These are phyloP conservation scores for Philopedon plagiatum DNA, from an alignment of 2,888 invertebrate genomes.

Conservation along the genomic window DNA sequence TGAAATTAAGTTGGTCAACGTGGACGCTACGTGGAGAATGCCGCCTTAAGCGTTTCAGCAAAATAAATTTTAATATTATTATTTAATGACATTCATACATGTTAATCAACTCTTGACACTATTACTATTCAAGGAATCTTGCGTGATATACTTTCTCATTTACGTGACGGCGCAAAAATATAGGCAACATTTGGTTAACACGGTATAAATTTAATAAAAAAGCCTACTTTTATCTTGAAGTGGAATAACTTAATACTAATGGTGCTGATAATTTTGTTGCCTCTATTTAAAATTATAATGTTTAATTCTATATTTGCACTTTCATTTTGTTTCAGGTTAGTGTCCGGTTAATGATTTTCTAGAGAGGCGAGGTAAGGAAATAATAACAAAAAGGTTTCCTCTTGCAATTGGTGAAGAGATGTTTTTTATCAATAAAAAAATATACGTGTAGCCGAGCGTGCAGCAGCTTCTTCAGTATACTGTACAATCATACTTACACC, in stretches of 20 bases:
- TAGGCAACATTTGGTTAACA: slow-evolving; percentile 34
- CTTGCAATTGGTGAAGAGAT: too few species aligned
- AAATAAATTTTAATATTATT: not conserved
- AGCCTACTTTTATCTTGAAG: slow-evolving; percentile 26
- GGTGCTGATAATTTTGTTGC: slow-evolving; percentile 26
- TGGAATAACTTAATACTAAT: slow-evolving; percentile 36
- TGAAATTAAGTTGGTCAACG: too few species aligned
- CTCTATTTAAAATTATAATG: slow-evolving; percentile 19
- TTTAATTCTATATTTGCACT: not conserved
- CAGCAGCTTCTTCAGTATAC: too few species aligned
- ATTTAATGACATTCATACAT: slow-evolving; percentile 27
- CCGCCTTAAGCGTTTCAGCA: not conserved
- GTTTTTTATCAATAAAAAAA: too few species aligned
- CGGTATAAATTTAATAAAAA: slow-evolving; percentile 35
- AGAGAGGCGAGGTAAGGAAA: not conserved
- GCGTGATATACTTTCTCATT: slow-evolving; percentile 39
- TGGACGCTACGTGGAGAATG: too few species aligned
- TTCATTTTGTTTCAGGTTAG: slow-evolving; percentile 29
- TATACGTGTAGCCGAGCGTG: too few species aligned
- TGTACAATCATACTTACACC: too few species aligned
- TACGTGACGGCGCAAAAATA: slow-evolving; percentile 35
- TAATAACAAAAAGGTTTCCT: too few species aligned
- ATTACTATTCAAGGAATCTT: slow-evolving; percentile 45
- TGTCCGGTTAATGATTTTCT: not conserved
- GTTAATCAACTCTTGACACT: slow-evolving; percentile 39